Base-by-base conservation (phyloP, 1,140 invertebrate species). In the Myzus persicae region DNA sequence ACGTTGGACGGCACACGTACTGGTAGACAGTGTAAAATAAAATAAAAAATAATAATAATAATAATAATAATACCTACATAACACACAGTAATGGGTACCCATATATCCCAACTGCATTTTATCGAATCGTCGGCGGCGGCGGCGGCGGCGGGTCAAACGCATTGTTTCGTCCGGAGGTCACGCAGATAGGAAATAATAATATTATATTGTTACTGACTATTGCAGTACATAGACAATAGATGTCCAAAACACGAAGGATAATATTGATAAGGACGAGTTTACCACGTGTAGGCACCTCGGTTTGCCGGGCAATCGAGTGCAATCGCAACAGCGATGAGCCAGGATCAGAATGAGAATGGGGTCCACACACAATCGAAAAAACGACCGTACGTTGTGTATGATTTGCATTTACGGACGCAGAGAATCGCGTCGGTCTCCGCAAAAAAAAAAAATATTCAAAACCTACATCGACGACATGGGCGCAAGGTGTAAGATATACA, bases 191-290 rank as follows among this genome's bases (percentile, higher is more conserved):
- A 87, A 26, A 44, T 31, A 40, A 40, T 44, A 44, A 0, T 40
- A 87, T 87, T 40, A 87, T 87, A 87, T 87, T 87, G 44, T 44
- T 44, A 48, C 14, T n/a, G n/a, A 85, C n/a, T 87, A 20, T 87
- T 85, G 6, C 42, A 44, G 42, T 9, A 9, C n/a, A n/a, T 44
- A 87, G 84, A 44, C 84, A 87, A 87, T 87, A 87, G 84, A 87
- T 44, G 84, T 26, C 40, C 42, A 87, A 87, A 87, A 87, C n/a
- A 46, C 42, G 84, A 87, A 87, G n/a, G n/a, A 87, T 59, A 59
- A 59, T n/a, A n/a, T 87, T 87, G 84, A 87, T 87, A 87, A 87
- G 42, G 26, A 87, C 40, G 84, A 87, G 84, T 44, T n/a, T 44
- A n/a, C n/a, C 84, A 8, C 84, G 24, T 22, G 0, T 6, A 6